A percentile compares a stretch with the other conserved stretches of the same genome.
phyloP scores from a whole-genome alignment of 2,888 invertebrate species.

The Catocala nupta region DNA sequence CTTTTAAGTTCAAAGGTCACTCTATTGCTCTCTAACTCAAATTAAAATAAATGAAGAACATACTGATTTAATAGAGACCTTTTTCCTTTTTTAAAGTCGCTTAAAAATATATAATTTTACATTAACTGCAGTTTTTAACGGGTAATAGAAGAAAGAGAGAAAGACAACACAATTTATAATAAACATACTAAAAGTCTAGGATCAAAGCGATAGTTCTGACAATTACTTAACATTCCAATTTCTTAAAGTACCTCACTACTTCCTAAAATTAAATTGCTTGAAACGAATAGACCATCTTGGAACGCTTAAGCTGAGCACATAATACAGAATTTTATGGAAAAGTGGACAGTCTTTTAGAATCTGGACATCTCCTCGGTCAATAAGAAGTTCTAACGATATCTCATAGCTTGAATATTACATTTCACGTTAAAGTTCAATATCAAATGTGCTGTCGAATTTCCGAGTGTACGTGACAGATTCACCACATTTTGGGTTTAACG shows the following conservation, averaged over 20 bases:
- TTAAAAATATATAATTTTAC: no score
- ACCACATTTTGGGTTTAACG: constrained; percentile 40
- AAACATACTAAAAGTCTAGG: no score
- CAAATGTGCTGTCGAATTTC: constrained; percentile 45
- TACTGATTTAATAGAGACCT: no score
- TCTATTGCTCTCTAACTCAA: no score
- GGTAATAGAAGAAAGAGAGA: no score
- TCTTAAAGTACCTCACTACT: constrained; percentile 6
- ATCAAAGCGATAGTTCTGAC: neutral
- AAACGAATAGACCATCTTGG: constrained; percentile 16
- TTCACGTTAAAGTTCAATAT: constrained; percentile 30
- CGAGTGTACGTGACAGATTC: constrained; percentile 38
- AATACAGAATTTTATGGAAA: constrained; percentile 17
- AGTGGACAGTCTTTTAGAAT: constrained; percentile 16
- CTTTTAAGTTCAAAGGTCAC: no score
- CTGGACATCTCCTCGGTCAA: constrained; percentile 1
- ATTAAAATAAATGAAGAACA: no score
- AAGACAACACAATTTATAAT: no score
- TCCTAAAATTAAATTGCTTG: constrained; percentile 25
- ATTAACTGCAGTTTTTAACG: no score
- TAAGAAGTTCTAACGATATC: neutral
- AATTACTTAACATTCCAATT: constrained; percentile 1
- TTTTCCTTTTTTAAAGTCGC: no score
- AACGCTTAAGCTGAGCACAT: constrained; percentile 20
- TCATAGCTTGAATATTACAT: constrained; percentile 34